Conservation (phyloP, 2,113 vertebrate species). For the Todiramphus chloris region DNA sequence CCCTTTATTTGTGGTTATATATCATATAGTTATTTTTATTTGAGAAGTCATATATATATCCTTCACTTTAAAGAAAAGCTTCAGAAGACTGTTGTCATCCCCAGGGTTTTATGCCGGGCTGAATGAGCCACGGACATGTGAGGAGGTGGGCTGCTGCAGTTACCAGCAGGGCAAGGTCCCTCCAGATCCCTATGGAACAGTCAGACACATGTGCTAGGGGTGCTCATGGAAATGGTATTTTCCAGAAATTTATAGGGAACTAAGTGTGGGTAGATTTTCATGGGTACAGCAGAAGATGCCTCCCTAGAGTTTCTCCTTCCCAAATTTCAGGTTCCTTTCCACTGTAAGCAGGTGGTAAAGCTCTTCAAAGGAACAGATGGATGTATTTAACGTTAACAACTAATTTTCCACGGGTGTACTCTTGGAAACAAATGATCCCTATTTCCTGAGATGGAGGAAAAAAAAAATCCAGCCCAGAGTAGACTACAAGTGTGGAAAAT, state of each 20-base stretch:
- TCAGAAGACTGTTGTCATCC: not conserved
- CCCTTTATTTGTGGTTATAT: not conserved
- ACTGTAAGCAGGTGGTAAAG: constrained; percentile 28
- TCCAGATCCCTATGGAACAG: not conserved
- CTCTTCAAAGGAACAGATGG: constrained; percentile 44
- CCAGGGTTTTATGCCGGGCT: not conserved
- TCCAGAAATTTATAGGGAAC: not conserved
- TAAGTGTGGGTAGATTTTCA: not conserved
- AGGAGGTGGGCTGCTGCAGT: not conserved
- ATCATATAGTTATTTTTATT: not conserved
- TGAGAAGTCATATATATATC: not conserved
- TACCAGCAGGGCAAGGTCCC: not conserved
- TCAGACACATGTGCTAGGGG: fast-evolving
- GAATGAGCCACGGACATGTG: not conserved
- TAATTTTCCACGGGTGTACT: constrained; percentile 9
- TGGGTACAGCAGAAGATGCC: not conserved
- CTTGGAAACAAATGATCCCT: constrained; percentile 29
- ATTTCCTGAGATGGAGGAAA: constrained; percentile 5
- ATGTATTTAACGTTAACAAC: constrained; percentile 20
- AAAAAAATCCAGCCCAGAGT: not conserved
- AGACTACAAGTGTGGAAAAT: constrained; percentile 47
- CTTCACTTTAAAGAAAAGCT: not conserved
- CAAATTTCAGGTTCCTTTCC: constrained; percentile 15
- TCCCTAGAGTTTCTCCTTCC: not conserved
- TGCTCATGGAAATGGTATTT: not conserved